Conservation (phyloP, 2,888 invertebrate genomes). For the Acanthosoma haemorrhoidale region DNA sequence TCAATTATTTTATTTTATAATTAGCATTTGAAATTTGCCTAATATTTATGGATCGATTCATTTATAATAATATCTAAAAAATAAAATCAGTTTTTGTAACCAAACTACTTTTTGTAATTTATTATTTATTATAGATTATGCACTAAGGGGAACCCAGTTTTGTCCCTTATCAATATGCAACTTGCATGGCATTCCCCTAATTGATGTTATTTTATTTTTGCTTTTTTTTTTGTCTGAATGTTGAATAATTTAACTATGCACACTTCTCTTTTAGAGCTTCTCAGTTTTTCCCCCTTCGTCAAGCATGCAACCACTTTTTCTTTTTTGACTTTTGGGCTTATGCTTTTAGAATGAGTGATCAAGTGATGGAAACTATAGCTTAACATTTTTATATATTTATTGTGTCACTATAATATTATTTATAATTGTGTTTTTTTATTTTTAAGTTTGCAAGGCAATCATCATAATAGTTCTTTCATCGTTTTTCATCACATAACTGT, state of each 20-base stretch:
- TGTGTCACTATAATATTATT: neutral
- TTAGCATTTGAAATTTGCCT: no score
- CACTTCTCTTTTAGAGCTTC: neutral
- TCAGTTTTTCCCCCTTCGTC: neutral
- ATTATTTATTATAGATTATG: neutral
- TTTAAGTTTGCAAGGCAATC: neutral
- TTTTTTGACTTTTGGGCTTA: neutral
- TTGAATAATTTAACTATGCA: neutral
- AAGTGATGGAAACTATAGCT: neutral
- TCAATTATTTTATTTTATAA: neutral
- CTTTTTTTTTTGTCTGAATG: neutral
- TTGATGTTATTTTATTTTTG: neutral
- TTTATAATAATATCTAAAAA: neutral
- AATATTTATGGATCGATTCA: no score
- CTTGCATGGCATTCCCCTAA: neutral
- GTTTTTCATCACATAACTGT: no score
- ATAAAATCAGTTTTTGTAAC: neutral
- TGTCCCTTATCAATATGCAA: neutral
- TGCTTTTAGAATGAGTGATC: neutral
- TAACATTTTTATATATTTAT: neutral
- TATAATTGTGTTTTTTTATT: neutral
- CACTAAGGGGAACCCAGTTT: conserved; percentile 10
- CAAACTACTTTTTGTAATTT: neutral
- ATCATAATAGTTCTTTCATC: no score
- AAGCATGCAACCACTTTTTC: neutral